These are phyloP conservation scores for Felis catus DNA, from an alignment of 2,113 vertebrate species.

Conservation along the genomic window DNA sequence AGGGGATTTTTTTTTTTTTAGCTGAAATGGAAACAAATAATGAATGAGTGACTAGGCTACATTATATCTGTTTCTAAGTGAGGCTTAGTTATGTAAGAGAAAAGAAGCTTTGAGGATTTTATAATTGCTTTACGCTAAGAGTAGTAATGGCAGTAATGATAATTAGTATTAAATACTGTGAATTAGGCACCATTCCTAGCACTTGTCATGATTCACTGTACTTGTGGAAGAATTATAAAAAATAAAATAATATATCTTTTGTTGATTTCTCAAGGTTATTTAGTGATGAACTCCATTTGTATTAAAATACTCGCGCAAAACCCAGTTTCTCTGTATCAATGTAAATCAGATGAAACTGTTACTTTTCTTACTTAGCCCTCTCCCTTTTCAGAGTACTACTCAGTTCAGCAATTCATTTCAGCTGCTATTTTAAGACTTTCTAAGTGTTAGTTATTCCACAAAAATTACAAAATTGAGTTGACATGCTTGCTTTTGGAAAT, in stretches of 20 bases:
- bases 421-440: not conserved
- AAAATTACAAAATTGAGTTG: not conserved
- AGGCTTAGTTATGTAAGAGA: not conserved
- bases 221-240: not conserved
- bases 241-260: not conserved
- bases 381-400: not conserved
- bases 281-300: not conserved
- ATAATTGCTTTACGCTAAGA: conserved; percentile 8
- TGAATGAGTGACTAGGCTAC: not conserved
- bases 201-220: not conserved
- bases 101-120: not conserved
- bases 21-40: conserved; percentile 18
- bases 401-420: not conserved
- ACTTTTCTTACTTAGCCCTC: not conserved
- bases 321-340: not conserved
- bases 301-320: not conserved
- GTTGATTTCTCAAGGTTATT: not conserved
- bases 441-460: not conserved
- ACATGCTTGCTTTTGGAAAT: not conserved
- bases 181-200: not conserved
- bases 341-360: not conserved
- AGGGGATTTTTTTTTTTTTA: not conserved
- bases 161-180: not conserved
- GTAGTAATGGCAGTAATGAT: not conserved
- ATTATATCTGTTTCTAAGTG: conserved; percentile 15